These are phyloP conservation scores for Oceanites oceanicus DNA, from an alignment of 2,113 vertebrate species.

Conservation along the genomic window DNA sequence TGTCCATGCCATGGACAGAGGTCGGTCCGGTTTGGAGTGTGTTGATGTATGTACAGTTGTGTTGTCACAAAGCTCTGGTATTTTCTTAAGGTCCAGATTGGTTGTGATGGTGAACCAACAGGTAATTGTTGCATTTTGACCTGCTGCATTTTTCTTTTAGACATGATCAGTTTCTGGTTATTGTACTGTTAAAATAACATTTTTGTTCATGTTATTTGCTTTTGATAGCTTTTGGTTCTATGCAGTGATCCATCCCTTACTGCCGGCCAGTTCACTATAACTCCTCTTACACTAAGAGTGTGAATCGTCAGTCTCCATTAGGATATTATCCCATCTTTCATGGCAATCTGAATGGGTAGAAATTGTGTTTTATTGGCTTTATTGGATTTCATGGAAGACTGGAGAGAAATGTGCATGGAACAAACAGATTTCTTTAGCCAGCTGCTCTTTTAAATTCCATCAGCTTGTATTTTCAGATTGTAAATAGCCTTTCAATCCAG, in stretches of 20 bases:
- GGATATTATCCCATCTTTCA: background rate
- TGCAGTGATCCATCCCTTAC: background rate
- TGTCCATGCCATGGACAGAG: accelerated
- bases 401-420: background rate
- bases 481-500: background rate
- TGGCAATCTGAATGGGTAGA: background rate
- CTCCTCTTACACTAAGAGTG: background rate
- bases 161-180: background rate
- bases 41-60: accelerated
- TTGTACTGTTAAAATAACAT: background rate
- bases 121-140: background rate
- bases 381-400: background rate
- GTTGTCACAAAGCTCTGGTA: background rate
- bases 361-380: background rate
- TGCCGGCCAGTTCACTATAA: background rate
- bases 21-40: background rate
- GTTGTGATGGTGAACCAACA: background rate
- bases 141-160: background rate
- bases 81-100: background rate
- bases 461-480: background rate
- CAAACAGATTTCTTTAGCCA: background rate
- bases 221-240: background rate
- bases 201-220: background rate
- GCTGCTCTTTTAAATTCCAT: background rate
- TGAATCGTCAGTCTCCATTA: background rate